phyloP scores from a whole-genome alignment of 2,797 vertebrate species.

The Toxotes lorentzi region DNA sequence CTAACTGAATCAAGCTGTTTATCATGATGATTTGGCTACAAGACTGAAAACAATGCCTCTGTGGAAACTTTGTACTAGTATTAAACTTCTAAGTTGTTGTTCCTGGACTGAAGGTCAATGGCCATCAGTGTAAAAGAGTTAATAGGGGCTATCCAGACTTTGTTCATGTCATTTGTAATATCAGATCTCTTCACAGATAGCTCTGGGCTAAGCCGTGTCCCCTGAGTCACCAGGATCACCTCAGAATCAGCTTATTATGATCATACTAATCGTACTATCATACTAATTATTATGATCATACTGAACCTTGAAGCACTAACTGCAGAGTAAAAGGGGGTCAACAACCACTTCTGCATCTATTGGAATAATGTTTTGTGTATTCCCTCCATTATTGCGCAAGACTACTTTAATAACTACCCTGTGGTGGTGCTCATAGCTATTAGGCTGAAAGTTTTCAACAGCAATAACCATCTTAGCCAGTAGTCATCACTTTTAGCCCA shows the following conservation, averaged over 20 bases:
- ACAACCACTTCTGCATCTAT: conserved; percentile 4
- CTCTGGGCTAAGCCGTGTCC: not conserved
- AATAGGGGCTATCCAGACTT: not conserved
- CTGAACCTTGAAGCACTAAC: conserved; percentile 20
- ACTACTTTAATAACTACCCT: not conserved
- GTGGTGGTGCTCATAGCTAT: not conserved
- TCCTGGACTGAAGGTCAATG: not conserved
- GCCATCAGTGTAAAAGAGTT: conserved; percentile 4
- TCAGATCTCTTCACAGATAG: conserved; percentile 13
- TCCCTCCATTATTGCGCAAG: not conserved
- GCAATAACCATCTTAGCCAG: not conserved
- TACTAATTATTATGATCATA: conserved; percentile 44
- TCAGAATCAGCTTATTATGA: conserved; percentile 40
- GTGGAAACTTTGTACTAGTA: not conserved
- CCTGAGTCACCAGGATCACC: conserved; percentile 26
- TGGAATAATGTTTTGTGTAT: not conserved
- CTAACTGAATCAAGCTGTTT: too few relatives aligned
- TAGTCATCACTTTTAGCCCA: not conserved
- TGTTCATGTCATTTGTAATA: conserved; percentile 10
- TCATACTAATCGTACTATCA: conserved; percentile 42
- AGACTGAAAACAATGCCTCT: not conserved
- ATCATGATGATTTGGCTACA: too few relatives aligned
- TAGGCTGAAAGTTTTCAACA: not conserved
- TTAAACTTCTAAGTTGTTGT: conserved; percentile 15
- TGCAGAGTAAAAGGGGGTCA: not conserved